Evolutionary conservation across 2,888 invertebrate genomes (phyloP).

Genomic region (Hydraecia micacea): DNA sequence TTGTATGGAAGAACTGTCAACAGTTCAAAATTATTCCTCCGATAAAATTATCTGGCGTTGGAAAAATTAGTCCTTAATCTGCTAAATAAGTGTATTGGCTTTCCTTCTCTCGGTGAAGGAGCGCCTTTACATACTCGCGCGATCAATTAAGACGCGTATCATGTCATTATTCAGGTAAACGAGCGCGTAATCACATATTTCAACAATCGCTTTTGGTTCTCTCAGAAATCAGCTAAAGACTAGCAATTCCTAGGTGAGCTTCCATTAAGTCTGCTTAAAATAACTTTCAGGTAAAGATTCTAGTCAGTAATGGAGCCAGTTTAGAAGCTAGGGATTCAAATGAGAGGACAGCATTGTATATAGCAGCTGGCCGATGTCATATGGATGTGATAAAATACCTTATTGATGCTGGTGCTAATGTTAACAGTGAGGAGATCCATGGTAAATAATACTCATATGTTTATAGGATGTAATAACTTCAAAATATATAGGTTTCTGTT

Average conservation of each 20-base stretch:
- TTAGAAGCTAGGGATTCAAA: slow-evolving; percentile 91
- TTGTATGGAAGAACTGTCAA: too few relatives aligned
- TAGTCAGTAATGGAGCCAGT: slow-evolving; percentile 89
- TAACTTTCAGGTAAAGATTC: slow-evolving; percentile 84
- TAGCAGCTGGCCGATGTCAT: slow-evolving; percentile 83
- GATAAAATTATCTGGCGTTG: too few relatives aligned
- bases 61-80: not conserved
- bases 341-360: slow-evolving; percentile 90
- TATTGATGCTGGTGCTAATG: slow-evolving; percentile 90
- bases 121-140: not conserved
- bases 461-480: not conserved
- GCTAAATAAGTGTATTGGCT: not conserved
- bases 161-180: not conserved
- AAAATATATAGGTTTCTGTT: not conserved
- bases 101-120: not conserved
- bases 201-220: not conserved
- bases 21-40: too few relatives aligned
- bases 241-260: not conserved
- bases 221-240: too few relatives aligned
- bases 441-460: slow-evolving; percentile 76
- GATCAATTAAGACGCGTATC: not conserved
- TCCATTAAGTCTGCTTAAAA: not conserved
- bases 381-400: slow-evolving; percentile 88
- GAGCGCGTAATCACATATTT: not conserved
- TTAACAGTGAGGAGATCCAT: slow-evolving; percentile 92